These are phyloP conservation scores for Lithophane leautieri DNA, from an alignment of 2,888 invertebrate genomes.

Conservation along the genomic window DNA sequence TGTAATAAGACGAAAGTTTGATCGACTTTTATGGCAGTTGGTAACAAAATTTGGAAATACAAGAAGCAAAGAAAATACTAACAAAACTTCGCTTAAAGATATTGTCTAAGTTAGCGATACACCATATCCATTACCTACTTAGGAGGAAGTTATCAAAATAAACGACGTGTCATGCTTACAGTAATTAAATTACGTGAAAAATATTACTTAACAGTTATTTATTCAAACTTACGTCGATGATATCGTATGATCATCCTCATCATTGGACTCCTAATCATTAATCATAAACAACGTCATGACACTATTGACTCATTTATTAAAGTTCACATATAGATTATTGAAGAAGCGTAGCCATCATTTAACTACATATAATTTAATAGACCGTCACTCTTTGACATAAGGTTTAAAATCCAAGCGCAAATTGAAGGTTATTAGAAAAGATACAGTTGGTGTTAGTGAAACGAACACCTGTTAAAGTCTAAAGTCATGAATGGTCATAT, in stretches of 20 bases:
- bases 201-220: conserved; percentile 28
- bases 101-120: too few relatives aligned
- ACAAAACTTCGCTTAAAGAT: background rate
- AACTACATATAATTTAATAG: background rate
- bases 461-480: conserved; percentile 41
- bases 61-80: background rate
- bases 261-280: conserved; percentile 30
- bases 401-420: background rate
- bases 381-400: background rate
- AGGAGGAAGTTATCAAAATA: background rate
- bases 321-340: conserved; percentile 24
- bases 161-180: background rate
- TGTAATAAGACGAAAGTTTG: background rate
- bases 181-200: conserved; percentile 9
- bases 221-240: conserved; percentile 33
- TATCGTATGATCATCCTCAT: conserved; percentile 23
- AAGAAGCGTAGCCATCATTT: conserved; percentile 8
- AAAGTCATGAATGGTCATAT: conserved; percentile 28
- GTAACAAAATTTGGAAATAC: background rate
- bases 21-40: background rate
- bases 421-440: background rate
- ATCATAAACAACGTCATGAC: conserved; percentile 38
- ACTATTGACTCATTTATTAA: conserved; percentile 42
- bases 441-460: conserved; percentile 13
- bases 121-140: background rate